Base-by-base conservation (phyloP, 2,888 invertebrate genomes). In the Pediacus dermestoides region DNA sequence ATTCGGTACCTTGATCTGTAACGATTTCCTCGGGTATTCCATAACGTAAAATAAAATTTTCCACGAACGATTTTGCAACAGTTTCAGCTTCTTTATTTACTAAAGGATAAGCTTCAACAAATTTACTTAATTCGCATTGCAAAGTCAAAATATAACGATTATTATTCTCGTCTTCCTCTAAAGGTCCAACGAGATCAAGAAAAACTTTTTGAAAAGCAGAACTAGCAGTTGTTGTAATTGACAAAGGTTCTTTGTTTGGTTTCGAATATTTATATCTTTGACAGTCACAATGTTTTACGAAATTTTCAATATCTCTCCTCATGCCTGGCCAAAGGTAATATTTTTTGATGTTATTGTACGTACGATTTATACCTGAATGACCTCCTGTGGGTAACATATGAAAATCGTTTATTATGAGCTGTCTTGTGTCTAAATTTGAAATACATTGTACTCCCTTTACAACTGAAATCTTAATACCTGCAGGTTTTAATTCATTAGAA, bases 381-480 rank as follows among this genome's bases (percentile, higher is more conserved):
- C 50, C 51, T 25, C 52, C 47, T 14, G 50, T 53, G n/a, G 48
- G 50, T 18, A 53, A 33, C 16, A 47, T 32, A 32, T 53, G 48
- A 23, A 48, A 53, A 38, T 53, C 46, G 32, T 53, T 53, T 37
- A 53, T 11, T 16, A 53, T 47, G 23, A 53, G 21, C 36, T 45
- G 34, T 36, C 30, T 3, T 8, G 30, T 42, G 13, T 44, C 34
- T 12, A 9, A 11, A 16, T 44, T 44, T 32, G 12, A 10, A 21
- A 52, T 33, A 7, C 23, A 22, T 37, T 42, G 22, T 10, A 37
- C 28, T 18, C 31, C 14, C 34, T 40, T 50, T 16, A 49, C 25
- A n/a, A n/a, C n/a, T n/a, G n/a, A n/a, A n/a, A n/a, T n/a, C n/a
- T n/a, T n/a, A n/a, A n/a, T n/a, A n/a, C n/a, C n/a, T n/a, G n/a